Evolutionary conservation across 2,888 invertebrate species (phyloP).

Genomic region (Ennomos fuscantarius): DNA sequence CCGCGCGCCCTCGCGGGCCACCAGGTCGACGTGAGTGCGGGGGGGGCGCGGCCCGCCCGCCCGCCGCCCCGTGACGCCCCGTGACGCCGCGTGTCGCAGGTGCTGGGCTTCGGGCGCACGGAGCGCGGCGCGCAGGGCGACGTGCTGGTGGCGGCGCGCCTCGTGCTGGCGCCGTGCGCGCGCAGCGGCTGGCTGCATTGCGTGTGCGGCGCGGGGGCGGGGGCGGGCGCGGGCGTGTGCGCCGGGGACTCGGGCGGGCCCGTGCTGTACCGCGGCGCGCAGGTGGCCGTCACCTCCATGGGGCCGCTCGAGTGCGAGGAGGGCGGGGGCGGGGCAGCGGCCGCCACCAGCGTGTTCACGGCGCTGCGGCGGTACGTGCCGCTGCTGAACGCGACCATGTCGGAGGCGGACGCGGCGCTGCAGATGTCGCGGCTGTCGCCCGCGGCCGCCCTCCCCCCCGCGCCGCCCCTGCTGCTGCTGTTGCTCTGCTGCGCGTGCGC

Average conservation of each 20-base stretch:
- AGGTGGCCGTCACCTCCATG: slow-evolving; percentile 44
- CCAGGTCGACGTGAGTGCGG: slow-evolving; percentile 57
- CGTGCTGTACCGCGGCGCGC: slow-evolving; percentile 55
- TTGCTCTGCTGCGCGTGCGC: not conserved
- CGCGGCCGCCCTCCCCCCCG: slow-evolving; percentile 9
- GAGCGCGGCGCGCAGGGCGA: slow-evolving; percentile 57
- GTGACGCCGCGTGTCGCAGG: slow-evolving; percentile 42
- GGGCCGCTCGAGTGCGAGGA: slow-evolving; percentile 35
- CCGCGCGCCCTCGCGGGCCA: slow-evolving; percentile 45
- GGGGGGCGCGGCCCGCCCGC: too few species aligned
- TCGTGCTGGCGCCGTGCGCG: slow-evolving; percentile 59
- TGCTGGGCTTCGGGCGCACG: slow-evolving; percentile 71
- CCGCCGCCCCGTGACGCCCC: too few species aligned
- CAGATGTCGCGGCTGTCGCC: slow-evolving; percentile 18
- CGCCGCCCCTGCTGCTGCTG: slow-evolving; percentile 5
- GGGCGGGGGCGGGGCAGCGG: slow-evolving; percentile 27
- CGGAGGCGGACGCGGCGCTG: slow-evolving; percentile 46
- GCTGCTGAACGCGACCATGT: slow-evolving; percentile 64
- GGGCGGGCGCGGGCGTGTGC: slow-evolving; percentile 60
- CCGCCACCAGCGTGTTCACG: slow-evolving; percentile 71
- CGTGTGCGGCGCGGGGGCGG: slow-evolving; percentile 54
- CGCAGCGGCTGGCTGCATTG: slow-evolving; percentile 61
- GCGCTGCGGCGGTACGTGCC: slow-evolving; percentile 59
- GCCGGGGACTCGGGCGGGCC: slow-evolving; percentile 77
- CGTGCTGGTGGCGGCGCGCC: slow-evolving; percentile 59